These are phyloP conservation scores for Euthynnus affinis DNA, from an alignment of 2,797 vertebrate genomes.

Conservation along the genomic window DNA sequence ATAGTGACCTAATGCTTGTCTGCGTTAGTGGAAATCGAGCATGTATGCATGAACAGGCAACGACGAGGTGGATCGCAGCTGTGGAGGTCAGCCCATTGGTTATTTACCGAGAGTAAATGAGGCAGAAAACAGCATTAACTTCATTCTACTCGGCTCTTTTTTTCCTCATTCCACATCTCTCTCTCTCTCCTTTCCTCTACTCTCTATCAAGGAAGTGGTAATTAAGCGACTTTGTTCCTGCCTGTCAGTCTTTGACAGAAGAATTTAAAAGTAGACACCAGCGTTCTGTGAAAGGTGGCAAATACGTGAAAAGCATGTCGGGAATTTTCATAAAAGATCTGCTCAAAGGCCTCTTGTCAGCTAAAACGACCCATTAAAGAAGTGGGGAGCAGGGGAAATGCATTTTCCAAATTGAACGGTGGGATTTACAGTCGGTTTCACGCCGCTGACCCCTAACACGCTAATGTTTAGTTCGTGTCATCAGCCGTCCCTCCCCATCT, in stretches of 20 bases:
- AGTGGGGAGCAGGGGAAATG: constrained; percentile 92
- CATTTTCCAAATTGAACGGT: constrained; percentile 99
- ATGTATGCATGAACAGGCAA: constrained; percentile 60
- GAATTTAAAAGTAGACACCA: constrained; percentile 65
- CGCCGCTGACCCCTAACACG: constrained; percentile 93
- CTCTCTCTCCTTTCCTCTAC: constrained; percentile 19
- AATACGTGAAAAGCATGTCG: constrained; percentile 62
- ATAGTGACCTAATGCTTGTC: constrained; percentile 39
- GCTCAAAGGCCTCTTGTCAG: constrained; percentile 93
- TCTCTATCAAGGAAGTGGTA: constrained; percentile 39
- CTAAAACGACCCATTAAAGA: constrained; percentile 97
- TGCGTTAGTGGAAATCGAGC: constrained; percentile 54
- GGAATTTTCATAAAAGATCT: constrained; percentile 84
- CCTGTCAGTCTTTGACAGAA: constrained; percentile 61
- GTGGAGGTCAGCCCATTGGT: constrained; percentile 62
- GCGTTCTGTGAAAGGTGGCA: constrained; percentile 67
- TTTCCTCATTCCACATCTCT: constrained; percentile 48
- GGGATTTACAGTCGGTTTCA: constrained; percentile 98
- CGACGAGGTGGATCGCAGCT: constrained; percentile 59
- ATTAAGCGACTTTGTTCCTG: constrained; percentile 64
- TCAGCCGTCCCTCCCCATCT: constrained; percentile 94
- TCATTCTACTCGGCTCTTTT: constrained; percentile 54
- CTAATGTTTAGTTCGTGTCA: constrained; percentile 98
- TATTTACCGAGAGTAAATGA: constrained; percentile 81
- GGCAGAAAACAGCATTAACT: constrained; percentile 69